Percentiles rank a stretch among this genome's conserved stretches.
These are phyloP conservation scores for Pseudomugil gertrudae DNA, from an alignment of 2,797 vertebrate species.

Conservation along the genomic window DNA sequence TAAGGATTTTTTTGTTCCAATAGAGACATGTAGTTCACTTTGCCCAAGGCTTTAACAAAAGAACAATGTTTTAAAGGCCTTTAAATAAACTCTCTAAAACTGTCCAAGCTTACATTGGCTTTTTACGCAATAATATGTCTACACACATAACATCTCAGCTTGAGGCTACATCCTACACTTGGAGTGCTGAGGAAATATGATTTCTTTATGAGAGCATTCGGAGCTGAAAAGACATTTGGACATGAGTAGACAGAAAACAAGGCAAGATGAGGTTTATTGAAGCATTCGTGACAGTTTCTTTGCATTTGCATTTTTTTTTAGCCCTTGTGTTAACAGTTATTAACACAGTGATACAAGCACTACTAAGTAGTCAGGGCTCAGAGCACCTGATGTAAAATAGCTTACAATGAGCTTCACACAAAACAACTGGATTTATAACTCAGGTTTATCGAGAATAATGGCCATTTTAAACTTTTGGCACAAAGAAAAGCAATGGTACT, in stretches of 20 bases:
- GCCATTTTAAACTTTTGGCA: constrained; percentile 59
- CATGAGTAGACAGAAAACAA: constrained; percentile 63
- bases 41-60: constrained; percentile 49
- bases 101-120: constrained; percentile 47
- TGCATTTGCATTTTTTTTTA: constrained; percentile 48
- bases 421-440: constrained; percentile 1
- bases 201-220: constrained; percentile 55
- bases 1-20: constrained; percentile 11
- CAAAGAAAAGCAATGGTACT: constrained; percentile 3
- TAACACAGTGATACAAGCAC: constrained; percentile 53
- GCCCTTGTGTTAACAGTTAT: constrained; percentile 53
- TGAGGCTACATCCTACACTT: constrained; percentile 54
- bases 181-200: constrained; percentile 34
- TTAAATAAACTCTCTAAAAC: constrained; percentile 64
- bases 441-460: constrained; percentile 37
- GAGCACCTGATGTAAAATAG: constrained; percentile 44
- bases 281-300: constrained; percentile 58
- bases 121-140: constrained; percentile 55
- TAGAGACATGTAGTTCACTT: constrained; percentile 44
- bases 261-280: constrained; percentile 76
- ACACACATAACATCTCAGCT: constrained; percentile 46
- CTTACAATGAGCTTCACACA: constrained; percentile 29
- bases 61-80: constrained; percentile 47
- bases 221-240: constrained; percentile 35
- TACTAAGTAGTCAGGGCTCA: constrained; percentile 25